Evolutionary conservation across 2,113 vertebrate species (phyloP).

Genomic region (Azemiops feae): DNA sequence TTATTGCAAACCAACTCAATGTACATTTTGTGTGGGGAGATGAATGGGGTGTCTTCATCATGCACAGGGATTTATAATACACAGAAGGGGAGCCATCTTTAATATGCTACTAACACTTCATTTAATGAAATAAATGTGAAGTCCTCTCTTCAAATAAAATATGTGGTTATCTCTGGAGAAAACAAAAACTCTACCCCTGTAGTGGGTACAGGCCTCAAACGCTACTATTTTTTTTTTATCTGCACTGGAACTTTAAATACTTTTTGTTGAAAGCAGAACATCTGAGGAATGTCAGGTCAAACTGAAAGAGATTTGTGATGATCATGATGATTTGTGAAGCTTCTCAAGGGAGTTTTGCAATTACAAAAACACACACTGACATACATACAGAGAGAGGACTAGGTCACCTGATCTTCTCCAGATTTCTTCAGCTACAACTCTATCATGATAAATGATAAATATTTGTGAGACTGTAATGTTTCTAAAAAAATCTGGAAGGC

Average conservation of each 20-base stretch:
- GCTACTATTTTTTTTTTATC: background rate
- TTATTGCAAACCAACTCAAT: background rate
- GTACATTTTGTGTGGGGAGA: background rate
- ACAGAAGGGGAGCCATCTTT: background rate
- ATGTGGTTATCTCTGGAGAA: background rate
- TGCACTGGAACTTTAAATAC: background rate
- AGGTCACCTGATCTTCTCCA: background rate
- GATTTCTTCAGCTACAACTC: background rate
- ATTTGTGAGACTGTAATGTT: background rate
- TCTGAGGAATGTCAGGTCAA: background rate
- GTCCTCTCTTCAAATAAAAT: background rate
- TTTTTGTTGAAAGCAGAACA: background rate
- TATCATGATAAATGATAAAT: background rate
- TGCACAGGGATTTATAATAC: background rate
- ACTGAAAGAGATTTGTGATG: background rate
- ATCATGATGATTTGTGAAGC: background rate
- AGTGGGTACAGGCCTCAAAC: background rate
- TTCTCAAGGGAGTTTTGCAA: background rate
- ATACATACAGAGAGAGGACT: background rate
- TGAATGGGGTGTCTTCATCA: background rate
- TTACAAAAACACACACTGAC: background rate
- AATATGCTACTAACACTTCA: background rate
- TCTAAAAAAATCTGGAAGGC: background rate
- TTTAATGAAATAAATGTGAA: background rate
- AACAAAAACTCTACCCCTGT: background rate